Evolutionary conservation across 2,113 vertebrate genomes (phyloP).

Genomic region (Arothron firmamentum): DNA sequence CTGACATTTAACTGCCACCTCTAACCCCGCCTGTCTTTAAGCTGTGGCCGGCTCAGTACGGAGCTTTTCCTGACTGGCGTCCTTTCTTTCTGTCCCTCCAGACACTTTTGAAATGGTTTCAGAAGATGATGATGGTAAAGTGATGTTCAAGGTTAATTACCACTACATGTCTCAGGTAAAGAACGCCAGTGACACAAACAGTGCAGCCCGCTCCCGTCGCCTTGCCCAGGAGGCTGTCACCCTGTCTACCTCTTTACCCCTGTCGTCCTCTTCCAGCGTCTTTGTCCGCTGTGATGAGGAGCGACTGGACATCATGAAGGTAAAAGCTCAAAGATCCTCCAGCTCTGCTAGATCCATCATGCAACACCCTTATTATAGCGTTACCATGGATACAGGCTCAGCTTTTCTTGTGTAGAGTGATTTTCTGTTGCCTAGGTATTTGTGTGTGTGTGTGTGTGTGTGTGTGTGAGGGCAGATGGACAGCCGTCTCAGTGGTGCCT

Average conservation of each 20-base stretch:
- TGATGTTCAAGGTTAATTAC: slow-evolving; percentile 98
- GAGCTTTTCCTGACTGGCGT: too few relatives aligned
- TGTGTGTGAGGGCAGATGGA: too few relatives aligned
- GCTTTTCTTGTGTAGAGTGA: too few relatives aligned
- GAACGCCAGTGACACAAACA: slow-evolving; percentile 94
- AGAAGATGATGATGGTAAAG: slow-evolving; percentile 95
- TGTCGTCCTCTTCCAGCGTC: slow-evolving; percentile 94
- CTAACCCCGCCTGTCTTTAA: too few relatives aligned
- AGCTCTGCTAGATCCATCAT: not conserved
- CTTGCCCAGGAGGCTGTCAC: slow-evolving; percentile 98
- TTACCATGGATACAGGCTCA: too few relatives aligned
- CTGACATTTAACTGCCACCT: too few relatives aligned
- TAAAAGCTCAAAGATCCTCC: slow-evolving; percentile 38
- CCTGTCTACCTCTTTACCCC: slow-evolving; percentile 93
- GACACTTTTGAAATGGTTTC: slow-evolving; percentile 99
- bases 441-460: not conserved
- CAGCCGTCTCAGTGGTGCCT: not conserved
- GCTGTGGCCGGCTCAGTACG: too few relatives aligned
- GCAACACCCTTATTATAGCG: not conserved
- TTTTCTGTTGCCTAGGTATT: not conserved
- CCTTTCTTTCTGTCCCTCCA: slow-evolving; percentile 40
- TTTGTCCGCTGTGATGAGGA: slow-evolving; percentile 98
- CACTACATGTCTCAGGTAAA: slow-evolving; percentile 99
- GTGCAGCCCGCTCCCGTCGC: slow-evolving; percentile 90
- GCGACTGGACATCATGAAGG: slow-evolving; percentile 98